Conservation (phyloP, 2,113 vertebrate species). For the Corapipo altera region DNA sequence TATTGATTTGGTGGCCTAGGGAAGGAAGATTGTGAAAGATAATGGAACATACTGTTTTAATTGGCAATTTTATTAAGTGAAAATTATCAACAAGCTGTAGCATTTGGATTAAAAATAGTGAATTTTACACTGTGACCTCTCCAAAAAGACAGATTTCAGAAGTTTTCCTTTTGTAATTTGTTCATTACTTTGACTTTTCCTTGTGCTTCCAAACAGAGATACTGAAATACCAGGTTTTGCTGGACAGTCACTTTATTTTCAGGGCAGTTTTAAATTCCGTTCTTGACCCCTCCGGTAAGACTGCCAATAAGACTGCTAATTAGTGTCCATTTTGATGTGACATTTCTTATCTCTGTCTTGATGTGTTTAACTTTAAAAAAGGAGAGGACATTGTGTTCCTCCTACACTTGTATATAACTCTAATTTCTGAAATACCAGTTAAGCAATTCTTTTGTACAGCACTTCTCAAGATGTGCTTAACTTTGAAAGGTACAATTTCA, state of each 20-base stretch:
- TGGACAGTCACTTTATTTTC: not conserved
- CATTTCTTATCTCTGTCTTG: not conserved
- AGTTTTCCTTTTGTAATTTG: not conserved
- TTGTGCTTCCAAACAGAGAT: not conserved
- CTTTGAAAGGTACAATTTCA: not conserved
- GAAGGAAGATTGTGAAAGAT: not conserved
- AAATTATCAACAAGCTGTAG: not conserved
- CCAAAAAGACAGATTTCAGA: not conserved
- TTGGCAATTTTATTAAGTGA: not conserved
- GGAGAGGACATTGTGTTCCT: not conserved
- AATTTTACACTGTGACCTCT: not conserved
- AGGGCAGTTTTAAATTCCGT: not conserved
- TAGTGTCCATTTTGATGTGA: not conserved
- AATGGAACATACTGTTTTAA: not conserved
- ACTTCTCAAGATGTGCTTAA: not conserved
- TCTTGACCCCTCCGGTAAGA: not conserved
- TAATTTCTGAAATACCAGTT: not conserved
- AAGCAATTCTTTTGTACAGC: not conserved
- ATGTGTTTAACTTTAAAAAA: not conserved
- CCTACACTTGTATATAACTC: fast-evolving
- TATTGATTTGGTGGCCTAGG: not conserved
- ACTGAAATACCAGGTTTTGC: not conserved
- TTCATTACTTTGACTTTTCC: not conserved
- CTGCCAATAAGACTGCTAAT: not conserved
- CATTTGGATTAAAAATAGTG: not conserved